A percentile compares a stretch with the other conserved stretches of the same genome.
Conservation (phyloP, 1,140 invertebrate genomes). For the Yoshiicerus persimilis region DNA sequence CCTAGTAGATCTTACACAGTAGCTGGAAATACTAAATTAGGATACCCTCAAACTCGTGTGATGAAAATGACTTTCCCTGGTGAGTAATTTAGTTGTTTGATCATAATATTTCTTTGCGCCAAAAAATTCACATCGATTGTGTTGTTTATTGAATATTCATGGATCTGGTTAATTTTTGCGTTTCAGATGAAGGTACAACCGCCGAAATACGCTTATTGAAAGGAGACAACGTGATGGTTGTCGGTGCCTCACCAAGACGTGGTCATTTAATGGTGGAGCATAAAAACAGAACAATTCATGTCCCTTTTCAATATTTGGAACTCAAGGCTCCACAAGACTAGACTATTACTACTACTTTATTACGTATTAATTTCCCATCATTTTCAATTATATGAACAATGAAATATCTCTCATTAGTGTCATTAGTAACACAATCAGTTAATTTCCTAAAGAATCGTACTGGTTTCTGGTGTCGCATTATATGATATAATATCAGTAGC, state of each 20-base stretch:
- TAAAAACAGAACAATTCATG: conserved; percentile 74
- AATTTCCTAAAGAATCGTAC: not conserved
- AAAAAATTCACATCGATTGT: no score
- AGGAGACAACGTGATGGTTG: conserved; percentile 78
- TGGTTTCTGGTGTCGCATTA: not conserved
- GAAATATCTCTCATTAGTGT: no score
- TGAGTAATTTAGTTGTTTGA: conserved; percentile 52
- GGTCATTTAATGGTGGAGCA: conserved; percentile 83
- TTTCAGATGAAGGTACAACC: conserved; percentile 61
- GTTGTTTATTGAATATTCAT: no score
- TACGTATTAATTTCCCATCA: no score
- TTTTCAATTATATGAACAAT: no score
- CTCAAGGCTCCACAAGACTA: conserved; percentile 60
- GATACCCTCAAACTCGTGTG: conserved; percentile 85
- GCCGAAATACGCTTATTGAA: conserved; percentile 67
- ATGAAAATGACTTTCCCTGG: conserved; percentile 87
- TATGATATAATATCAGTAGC: not conserved
- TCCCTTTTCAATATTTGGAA: conserved; percentile 85
- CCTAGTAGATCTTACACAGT: conserved; percentile 86
- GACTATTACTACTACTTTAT: no score
- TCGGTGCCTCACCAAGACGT: conserved; percentile 74
- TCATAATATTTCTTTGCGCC: no score
- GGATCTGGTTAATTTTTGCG: no score
- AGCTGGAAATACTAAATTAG: conserved; percentile 84
- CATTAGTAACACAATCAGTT: no score